Base-by-base conservation (phyloP, 2,113 vertebrate species). In the Lophotis ruficrista region DNA sequence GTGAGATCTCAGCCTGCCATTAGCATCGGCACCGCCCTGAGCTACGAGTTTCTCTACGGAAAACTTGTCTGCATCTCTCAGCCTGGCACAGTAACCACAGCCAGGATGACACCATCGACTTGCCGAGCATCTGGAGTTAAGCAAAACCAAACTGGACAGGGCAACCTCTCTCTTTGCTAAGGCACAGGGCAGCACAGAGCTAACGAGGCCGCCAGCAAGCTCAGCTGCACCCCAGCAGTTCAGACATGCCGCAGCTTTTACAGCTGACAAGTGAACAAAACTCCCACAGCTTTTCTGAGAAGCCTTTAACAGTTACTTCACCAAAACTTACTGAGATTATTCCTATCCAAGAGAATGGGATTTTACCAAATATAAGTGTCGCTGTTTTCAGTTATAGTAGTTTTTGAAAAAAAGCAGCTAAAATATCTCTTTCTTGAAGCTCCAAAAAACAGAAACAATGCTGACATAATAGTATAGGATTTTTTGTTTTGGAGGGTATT, bases 41-140 rank as follows among this genome's bases (percentile, higher is more conserved):
- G 27, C 1, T 24, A 27, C 0, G 1, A 33, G n/a, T 12, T 78
- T 30, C 58, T 35, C 43, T 2, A 2, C 0, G 1, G 58, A 70
- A 51, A 54, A 17, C 28, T 10, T 6, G 11, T 3, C 48, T 38
- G 57, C n/a, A 33, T 31, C 41, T n/a, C 70, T 50, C 79, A 57
- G 31, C 56, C 79, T 20, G 43, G n/a, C 14, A 21, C 33, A 1
- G 16, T 18, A 25, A 35, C 17, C 38, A 27, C 33, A 35, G 81
- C 21, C 89, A 65, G 51, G 23, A 25, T 4, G 61, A 31, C 61
- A 73, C 5, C 91, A 51, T 17, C 31, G 12, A 16, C 21, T 11
- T 10, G 35, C 23, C 9, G 4, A 43, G 56, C 2, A 14, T 6
- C 25, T 0, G 0, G 22, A 73, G 24, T 13, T 9, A 23, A 41